Evolutionary conservation across 2,888 invertebrate species (phyloP).

Genomic region (Apomyelois bistriatella): DNA sequence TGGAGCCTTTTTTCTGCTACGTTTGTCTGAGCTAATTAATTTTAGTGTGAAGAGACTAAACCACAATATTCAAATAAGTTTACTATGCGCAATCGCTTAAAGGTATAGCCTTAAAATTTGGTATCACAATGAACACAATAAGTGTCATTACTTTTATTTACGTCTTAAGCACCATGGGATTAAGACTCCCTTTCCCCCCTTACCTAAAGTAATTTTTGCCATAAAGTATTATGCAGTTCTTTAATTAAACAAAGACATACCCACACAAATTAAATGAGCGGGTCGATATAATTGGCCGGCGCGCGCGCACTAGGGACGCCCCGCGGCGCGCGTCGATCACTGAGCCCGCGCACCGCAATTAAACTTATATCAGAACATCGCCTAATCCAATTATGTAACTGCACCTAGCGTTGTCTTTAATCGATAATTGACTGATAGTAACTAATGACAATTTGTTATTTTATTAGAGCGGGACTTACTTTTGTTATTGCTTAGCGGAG

Average conservation of each 20-base stretch:
- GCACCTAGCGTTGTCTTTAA: constrained; percentile 57
- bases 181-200: too few relatives aligned
- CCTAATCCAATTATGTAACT: constrained; percentile 75
- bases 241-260: constrained; percentile 24
- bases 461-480: neutral
- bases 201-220: neutral
- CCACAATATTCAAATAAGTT: too few relatives aligned
- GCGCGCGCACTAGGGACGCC: constrained; percentile 59
- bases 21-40: too few relatives aligned
- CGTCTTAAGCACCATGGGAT: too few relatives aligned
- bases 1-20: too few relatives aligned
- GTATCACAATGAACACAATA: too few relatives aligned
- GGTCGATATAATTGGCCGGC: constrained; percentile 53
- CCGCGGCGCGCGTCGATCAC: constrained; percentile 71
- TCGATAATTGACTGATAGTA: constrained; percentile 53
- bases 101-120: too few relatives aligned
- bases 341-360: constrained; percentile 62
- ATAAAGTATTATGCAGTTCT: neutral
- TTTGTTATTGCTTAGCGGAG: constrained; percentile 12
- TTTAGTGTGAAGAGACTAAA: too few relatives aligned
- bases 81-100: too few relatives aligned
- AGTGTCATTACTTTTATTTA: too few relatives aligned
- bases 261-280: constrained; percentile 38
- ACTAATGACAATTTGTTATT: constrained; percentile 33
- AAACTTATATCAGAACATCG: constrained; percentile 60